Evolutionary conservation across 2,888 invertebrate genomes (phyloP).

Genomic region (Operophtera brumata): DNA sequence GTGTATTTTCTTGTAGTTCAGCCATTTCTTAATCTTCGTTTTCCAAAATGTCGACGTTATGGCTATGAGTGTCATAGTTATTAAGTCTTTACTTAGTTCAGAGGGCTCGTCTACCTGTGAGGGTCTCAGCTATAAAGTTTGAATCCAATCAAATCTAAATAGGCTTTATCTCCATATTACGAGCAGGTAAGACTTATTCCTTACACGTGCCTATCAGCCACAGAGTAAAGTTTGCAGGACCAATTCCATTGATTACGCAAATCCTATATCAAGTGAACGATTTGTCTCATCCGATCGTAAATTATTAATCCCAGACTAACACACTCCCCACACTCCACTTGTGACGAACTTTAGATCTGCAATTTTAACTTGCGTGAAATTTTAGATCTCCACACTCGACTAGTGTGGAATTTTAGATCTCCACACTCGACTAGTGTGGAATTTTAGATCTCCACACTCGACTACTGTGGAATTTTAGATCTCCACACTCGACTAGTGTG

Average conservation of each 20-base stretch:
- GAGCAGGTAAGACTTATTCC: constrained; percentile 1
- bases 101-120: not conserved
- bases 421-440: too few relatives aligned
- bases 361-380: too few relatives aligned
- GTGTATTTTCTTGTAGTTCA: too few relatives aligned
- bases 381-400: too few relatives aligned
- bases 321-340: not conserved
- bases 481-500: too few relatives aligned
- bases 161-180: not conserved
- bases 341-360: not conserved
- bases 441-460: too few relatives aligned
- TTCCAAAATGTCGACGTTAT: too few relatives aligned
- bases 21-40: too few relatives aligned
- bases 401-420: too few relatives aligned
- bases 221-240: not conserved
- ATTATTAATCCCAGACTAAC: not conserved
- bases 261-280: not conserved
- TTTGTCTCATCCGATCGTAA: not conserved
- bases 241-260: not conserved
- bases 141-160: constrained; percentile 1
- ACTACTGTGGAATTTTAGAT: too few relatives aligned
- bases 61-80: too few relatives aligned
- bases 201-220: not conserved
- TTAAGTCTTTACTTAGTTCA: not conserved
- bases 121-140: not conserved